Base-by-base conservation (phyloP, 2,113 vertebrate species). In the Centropus unirufus region DNA sequence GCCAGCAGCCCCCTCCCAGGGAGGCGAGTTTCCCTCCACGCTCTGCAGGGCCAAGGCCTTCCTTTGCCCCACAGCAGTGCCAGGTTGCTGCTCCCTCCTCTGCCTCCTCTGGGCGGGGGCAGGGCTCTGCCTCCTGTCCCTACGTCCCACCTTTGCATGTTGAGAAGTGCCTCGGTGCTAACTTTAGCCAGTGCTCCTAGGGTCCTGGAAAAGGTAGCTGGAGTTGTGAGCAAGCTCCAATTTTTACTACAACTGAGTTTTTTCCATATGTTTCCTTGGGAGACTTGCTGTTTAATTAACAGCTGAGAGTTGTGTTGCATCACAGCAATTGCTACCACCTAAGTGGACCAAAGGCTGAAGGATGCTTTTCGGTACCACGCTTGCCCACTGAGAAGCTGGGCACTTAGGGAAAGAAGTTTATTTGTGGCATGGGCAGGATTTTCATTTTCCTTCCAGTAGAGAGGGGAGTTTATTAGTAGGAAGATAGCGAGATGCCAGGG, bases 321-420 rank as follows among this genome's bases (percentile, higher is more conserved):
- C 89, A 69, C 34, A 46, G 83, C 69, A 91, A 95, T 91, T 91
- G 83, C 30, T 70, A 47, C 80, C 7, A 29, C 73, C 13, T 5
- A 73, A 27, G 80, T 6, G 5, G 93, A 89, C 92, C 91, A 58
- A 91, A 90, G 75, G 51, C 84, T 91, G 63, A 19, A 87, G 89
- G 93, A 89, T 87, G 81, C 87, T 72, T 75, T 73, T 83, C 89
- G 87, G 62, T 69, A 83, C 83, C 79, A 42, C 8, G 3, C 70
- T 90, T 91, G 95, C 94, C 91, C 93, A 95, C 87, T 90, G 85
- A 81, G 87, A 91, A 76, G 55, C 87, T n/a, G 63, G 75, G 90
- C 93, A 90, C 72, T 91, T 69, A 83, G 84, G 91, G 75, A 42
- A 63, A 84, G 46, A n/a, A 76, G 78, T 85, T 95, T 83, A 52